A percentile compares a stretch with the other conserved stretches of the same genome.
Conservation (phyloP, 1,140 invertebrate genomes). For the Zaprionus kolodkinae region DNA sequence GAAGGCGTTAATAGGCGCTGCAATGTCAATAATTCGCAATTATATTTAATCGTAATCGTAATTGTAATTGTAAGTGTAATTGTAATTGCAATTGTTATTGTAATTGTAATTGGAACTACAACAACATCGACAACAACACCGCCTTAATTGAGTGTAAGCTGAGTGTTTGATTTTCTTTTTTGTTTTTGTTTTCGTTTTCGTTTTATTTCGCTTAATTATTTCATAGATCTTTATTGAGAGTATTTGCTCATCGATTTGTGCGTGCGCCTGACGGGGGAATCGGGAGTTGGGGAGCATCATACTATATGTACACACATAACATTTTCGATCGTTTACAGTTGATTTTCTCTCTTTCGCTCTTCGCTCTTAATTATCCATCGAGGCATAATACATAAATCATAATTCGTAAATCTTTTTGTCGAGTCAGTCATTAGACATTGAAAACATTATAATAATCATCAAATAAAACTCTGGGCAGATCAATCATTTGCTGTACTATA, state of each 20-base stretch:
- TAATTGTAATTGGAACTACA: constrained; percentile 54
- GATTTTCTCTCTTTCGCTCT: constrained; percentile 26
- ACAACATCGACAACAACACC: constrained; percentile 24
- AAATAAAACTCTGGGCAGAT: constrained; percentile 14
- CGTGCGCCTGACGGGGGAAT: constrained; percentile 42
- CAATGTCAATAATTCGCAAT: constrained; percentile 80
- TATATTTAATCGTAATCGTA: constrained; percentile 68
- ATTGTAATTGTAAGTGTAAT: constrained; percentile 68
- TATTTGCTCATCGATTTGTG: constrained; percentile 57
- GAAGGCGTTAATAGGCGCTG: constrained; percentile 79
- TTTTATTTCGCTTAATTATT: constrained; percentile 41
- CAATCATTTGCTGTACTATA: constrained; percentile 8
- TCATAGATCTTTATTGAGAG: constrained; percentile 63
- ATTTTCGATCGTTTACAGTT: constrained; percentile 67
- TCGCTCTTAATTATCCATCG: constrained; percentile 32
- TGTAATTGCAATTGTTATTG: constrained; percentile 54
- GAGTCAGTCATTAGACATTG: constrained; percentile 3
- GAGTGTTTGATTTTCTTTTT: constrained; percentile 30
- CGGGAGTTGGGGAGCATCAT: constrained; percentile 28
- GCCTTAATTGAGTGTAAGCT: constrained; percentile 45
- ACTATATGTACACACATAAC: constrained; percentile 65
- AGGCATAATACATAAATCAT: constrained; percentile 22
- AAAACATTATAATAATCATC: constrained; percentile 24
- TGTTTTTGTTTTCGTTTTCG: constrained; percentile 35
- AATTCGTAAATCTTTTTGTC: constrained; percentile 18